These are phyloP conservation scores for Sceloporus undulatus DNA, from an alignment of 2,113 vertebrate species.

Conservation along the genomic window DNA sequence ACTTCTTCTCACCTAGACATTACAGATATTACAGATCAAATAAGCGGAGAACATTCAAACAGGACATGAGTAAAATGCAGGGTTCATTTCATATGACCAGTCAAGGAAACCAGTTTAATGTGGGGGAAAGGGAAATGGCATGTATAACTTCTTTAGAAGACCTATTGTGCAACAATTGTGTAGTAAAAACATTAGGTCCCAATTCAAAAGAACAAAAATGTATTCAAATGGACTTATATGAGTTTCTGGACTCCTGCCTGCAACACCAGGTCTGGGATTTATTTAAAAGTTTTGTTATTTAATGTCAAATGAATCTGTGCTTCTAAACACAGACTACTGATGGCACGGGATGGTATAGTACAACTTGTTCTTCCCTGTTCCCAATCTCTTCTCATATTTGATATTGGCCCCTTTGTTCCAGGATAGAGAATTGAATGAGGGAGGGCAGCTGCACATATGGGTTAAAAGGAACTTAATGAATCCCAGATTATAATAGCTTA, in stretches of 20 bases:
- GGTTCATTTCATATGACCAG: not conserved
- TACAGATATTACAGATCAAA: not conserved
- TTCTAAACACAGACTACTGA: constrained; percentile 3
- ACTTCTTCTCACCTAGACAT: not conserved
- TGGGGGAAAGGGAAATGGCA: not conserved
- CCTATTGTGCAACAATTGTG: not conserved
- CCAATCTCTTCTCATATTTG: constrained; percentile 32
- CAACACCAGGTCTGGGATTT: constrained; percentile 13
- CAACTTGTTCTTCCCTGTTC: constrained; percentile 33
- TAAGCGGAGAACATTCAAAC: not conserved
- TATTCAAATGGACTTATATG: not conserved
- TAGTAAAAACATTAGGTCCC: constrained; percentile 10
- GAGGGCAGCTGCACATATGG: constrained; percentile 43
- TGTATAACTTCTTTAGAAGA: not conserved
- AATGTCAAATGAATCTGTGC: constrained; percentile 20
- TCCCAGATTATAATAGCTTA: constrained; percentile 74
- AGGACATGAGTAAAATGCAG: not conserved
- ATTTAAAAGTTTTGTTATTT: constrained; percentile 30
- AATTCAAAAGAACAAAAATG: constrained; percentile 13
- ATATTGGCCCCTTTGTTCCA: constrained; percentile 50
- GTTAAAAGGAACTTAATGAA: constrained; percentile 76
- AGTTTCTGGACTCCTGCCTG: constrained; percentile 11
- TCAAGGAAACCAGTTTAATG: not conserved
- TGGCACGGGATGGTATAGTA: constrained; percentile 14
- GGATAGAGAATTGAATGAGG: not conserved